Conservation (phyloP, 2,113 vertebrate genomes). For the Megaceryle torquata region DNA sequence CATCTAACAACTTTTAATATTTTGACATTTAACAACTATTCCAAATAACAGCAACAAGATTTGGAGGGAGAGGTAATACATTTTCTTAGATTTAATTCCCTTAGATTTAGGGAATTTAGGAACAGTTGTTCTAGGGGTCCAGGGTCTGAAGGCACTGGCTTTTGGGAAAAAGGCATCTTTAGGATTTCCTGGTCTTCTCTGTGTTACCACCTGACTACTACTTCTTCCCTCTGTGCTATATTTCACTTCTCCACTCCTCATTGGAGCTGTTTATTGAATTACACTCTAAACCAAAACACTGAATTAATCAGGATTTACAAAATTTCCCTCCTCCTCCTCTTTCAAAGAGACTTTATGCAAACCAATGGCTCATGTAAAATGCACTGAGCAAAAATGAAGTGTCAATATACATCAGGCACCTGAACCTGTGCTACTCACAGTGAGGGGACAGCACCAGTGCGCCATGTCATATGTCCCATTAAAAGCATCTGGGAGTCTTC, state of each 20-base stretch:
- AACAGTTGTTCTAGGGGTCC: not conserved
- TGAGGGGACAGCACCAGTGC: not conserved
- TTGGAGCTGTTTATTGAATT: not conserved
- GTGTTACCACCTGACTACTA: not conserved
- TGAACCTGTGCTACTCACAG: not conserved
- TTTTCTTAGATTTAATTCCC: not conserved
- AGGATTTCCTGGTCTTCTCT: not conserved
- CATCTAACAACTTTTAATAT: no score
- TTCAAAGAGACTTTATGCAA: not conserved
- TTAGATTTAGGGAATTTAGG: not conserved
- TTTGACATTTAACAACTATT: no score
- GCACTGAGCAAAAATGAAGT: not conserved
- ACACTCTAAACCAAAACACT: not conserved
- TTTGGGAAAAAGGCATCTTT: not conserved
- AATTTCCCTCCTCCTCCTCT: not conserved
- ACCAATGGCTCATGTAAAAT: not conserved
- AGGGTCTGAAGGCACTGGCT: not conserved
- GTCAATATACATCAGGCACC: not conserved
- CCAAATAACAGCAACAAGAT: not conserved
- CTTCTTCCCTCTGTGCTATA: not conserved
- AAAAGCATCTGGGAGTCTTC: not conserved
- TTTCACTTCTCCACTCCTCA: not conserved
- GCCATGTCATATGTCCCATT: not conserved
- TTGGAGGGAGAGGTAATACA: not conserved
- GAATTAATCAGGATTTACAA: not conserved